These are phyloP conservation scores for Drosophila nigromelanica DNA, from an alignment of 1,140 invertebrate genomes.

Conservation along the genomic window DNA sequence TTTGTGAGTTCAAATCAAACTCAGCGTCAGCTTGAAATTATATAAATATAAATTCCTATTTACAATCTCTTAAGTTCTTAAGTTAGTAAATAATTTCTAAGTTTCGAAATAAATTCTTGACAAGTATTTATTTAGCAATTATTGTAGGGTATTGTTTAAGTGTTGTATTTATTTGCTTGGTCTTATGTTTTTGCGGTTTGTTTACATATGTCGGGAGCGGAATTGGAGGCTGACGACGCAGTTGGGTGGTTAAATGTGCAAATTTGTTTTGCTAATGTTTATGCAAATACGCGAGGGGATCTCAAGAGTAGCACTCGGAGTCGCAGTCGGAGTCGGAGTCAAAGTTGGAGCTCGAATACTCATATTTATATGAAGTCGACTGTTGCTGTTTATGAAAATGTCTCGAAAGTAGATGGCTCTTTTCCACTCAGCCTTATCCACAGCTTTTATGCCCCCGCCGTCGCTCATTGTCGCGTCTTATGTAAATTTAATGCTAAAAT, in stretches of 20 bases:
- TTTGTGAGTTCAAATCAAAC: too few relatives aligned
- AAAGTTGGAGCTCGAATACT: constrained; percentile 19
- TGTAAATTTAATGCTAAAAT: constrained; percentile 83
- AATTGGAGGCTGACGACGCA: constrained; percentile 27
- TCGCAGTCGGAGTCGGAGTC: background rate
- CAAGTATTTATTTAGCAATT: too few relatives aligned
- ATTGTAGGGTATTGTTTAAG: constrained; percentile 22
- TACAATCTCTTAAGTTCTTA: too few relatives aligned
- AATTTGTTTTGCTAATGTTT: constrained; percentile 82
- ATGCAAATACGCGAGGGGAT: constrained; percentile 75
- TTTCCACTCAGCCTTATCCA: constrained; percentile 1
- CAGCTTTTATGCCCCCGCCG: background rate
- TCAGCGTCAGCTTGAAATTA: too few relatives aligned
- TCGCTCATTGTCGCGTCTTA: constrained; percentile 71
- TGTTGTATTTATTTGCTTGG: constrained; percentile 5
- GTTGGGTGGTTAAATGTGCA: constrained; percentile 69
- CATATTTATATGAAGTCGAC: constrained; percentile 45
- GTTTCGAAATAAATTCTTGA: too few relatives aligned
- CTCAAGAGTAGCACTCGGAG: constrained; percentile 30
- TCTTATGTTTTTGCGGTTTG: constrained; percentile 65
- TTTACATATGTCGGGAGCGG: constrained; percentile 68
- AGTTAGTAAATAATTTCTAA: too few relatives aligned
- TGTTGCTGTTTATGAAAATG: constrained; percentile 78
- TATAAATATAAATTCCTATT: too few relatives aligned
- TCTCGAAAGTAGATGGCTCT: constrained; percentile 52